Evolutionary conservation across 2,797 vertebrate genomes (phyloP), one percentile per base, ranked within the genome.

Genomic region (Acanthurus leucopareius): DNA sequence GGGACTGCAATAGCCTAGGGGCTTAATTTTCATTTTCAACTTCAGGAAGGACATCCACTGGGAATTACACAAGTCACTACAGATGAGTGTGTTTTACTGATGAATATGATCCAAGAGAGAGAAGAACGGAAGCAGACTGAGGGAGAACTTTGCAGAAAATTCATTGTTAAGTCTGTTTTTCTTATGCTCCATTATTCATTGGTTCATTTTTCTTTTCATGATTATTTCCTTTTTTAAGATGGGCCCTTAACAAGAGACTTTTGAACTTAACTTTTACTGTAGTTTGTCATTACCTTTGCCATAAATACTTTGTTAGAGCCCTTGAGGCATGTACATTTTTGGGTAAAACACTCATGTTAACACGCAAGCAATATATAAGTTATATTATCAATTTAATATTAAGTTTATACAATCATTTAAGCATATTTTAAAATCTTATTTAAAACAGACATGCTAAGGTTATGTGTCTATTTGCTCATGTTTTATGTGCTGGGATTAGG

Each of bases 21-120:
- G 63, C 38, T 13, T 42, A 2, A 54, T 60, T 80, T 75, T 60
- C 1, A 80, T 74, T 85, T 82, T 76, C 65, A 79, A 48, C 64
- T 74, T 66, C 22, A 73, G 51, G 57, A 22, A 79, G 61, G n/a
- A 58, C 59, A 63, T 68, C 61, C 15, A 65, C 59, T 25, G 62
- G 40, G 56, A 76, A 79, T 35, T 59, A 28, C 15, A 52, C 14
- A 63, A 47, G 22, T 49, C 53, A 38, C 48, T 38, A n/a, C 15
- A 59, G 45, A 64, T 25, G 70, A 80, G 19, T 62, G 51, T 32
- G 49, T 73, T 69, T 67, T 67, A 70, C 49, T 63, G 45, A 83
- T 73, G 61, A 72, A 65, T 14, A 53, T 7, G 16, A 78, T 51
- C 60, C 67, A 74, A 74, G 28, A 49, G 57, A 77, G 32, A 56